Evolutionary conservation across 2,888 invertebrate species (phyloP).

Genomic region (Ctenicera cuprea): DNA sequence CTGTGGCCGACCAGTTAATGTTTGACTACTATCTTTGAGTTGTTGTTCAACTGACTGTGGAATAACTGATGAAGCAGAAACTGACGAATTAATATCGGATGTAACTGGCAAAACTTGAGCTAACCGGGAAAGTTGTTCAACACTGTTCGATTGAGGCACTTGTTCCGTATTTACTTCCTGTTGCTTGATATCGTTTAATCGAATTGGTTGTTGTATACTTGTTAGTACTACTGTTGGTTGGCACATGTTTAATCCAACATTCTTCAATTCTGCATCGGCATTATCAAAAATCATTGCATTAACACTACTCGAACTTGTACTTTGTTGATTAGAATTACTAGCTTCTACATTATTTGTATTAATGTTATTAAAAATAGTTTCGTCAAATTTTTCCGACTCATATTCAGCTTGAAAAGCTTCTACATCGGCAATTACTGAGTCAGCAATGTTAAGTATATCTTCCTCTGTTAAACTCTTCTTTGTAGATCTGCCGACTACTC

Average conservation of each 20-base stretch:
- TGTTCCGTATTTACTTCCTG: not conserved
- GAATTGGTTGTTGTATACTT: too few species aligned
- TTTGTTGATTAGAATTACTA: not conserved
- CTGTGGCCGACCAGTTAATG: not conserved
- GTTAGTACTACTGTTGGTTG: too few species aligned
- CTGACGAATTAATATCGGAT: too few species aligned
- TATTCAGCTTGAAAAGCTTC: constrained; percentile 23
- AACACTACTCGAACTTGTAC: not conserved
- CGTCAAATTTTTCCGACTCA: not conserved
- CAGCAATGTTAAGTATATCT: constrained; percentile 23
- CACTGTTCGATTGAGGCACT: not conserved
- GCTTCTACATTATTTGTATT: not conserved
- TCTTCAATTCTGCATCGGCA: not conserved
- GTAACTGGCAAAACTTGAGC: too few species aligned
- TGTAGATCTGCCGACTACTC: not conserved
- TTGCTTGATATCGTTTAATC: not conserved
- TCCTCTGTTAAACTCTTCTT: constrained; percentile 6
- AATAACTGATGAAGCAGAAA: too few species aligned
- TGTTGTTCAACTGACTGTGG: not conserved
- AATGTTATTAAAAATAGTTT: not conserved
- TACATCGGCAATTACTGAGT: constrained; percentile 9
- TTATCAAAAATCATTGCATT: not conserved
- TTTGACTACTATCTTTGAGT: not conserved
- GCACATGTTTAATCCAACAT: not conserved
- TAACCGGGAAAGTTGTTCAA: not conserved